Evolutionary conservation across 2,797 vertebrate genomes (phyloP).

Genomic region (Myripristis jacobus): DNA sequence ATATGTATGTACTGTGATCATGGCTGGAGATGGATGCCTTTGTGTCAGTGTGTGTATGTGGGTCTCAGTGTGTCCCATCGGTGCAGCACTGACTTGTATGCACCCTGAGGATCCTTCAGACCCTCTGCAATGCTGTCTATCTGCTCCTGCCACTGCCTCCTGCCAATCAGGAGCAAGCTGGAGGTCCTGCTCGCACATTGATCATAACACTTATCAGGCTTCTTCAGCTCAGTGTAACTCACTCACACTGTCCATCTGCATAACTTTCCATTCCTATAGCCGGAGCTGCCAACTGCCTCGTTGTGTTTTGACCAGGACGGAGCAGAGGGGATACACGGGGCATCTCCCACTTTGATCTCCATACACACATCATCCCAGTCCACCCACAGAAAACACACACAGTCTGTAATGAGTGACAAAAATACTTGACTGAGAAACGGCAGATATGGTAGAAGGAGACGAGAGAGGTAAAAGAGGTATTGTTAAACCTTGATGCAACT

Average conservation of each 20-base stretch:
- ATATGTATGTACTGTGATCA: constrained; percentile 13
- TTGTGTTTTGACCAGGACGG: constrained; percentile 60
- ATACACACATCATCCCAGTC: constrained; percentile 32
- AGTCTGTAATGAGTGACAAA: background rate
- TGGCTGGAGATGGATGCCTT: background rate
- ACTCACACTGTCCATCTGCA: background rate
- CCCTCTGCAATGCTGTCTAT: background rate
- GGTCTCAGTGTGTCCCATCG: constrained; percentile 23
- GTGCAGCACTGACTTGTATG: background rate
- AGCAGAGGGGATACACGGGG: constrained; percentile 36
- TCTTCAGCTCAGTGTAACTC: background rate
- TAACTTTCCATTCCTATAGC: constrained; percentile 56
- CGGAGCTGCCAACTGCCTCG: constrained; percentile 65
- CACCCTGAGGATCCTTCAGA: background rate
- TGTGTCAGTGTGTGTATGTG: constrained; percentile 21
- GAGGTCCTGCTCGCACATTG: background rate
- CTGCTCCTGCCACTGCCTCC: background rate
- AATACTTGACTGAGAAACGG: background rate
- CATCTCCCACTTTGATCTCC: constrained; percentile 45
- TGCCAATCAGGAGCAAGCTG: constrained; percentile 6
- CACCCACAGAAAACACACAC: background rate
- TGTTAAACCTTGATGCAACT: no score
- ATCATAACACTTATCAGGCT: background rate
- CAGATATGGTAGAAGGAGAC: no score
- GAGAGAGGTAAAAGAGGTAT: no score